A percentile compares a stretch with the other conserved stretches of the same genome.
phyloP scores from a whole-genome alignment of 2,888 invertebrate species.

The Axea sp. region DNA sequence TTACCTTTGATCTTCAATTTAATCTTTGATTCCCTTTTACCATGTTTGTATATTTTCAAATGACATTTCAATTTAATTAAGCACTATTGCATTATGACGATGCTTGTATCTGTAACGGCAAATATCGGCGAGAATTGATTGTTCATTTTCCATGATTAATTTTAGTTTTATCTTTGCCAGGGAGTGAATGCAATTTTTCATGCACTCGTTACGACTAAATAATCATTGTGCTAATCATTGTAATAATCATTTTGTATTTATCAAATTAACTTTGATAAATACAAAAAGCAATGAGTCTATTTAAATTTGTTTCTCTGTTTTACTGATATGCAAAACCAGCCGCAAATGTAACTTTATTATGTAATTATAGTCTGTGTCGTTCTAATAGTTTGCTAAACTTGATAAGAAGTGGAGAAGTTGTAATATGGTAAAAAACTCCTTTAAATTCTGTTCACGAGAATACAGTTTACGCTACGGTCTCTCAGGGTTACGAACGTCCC shows the following conservation, averaged over 20 bases:
- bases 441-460: conserved; percentile 72
- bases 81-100: conserved; percentile 3
- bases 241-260: too few species aligned
- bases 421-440: conserved; percentile 60
- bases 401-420: conserved; percentile 56
- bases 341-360: conserved; percentile 46
- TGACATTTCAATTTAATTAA: conserved; percentile 43
- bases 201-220: neutral
- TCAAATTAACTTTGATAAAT: conserved; percentile 4
- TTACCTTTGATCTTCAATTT: conserved; percentile 30
- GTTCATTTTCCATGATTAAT: neutral
- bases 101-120: too few species aligned
- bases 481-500: conserved; percentile 71
- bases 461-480: conserved; percentile 71
- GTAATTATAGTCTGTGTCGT: conserved; percentile 49
- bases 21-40: conserved; percentile 1
- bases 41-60: conserved; percentile 34
- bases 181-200: too few species aligned
- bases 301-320: conserved; percentile 30
- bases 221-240: neutral
- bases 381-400: conserved; percentile 34
- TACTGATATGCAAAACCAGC: conserved; percentile 43
- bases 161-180: too few species aligned
- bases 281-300: conserved; percentile 8
- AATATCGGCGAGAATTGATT: too few species aligned